phyloP scores from a whole-genome alignment of 1,140 invertebrate genomes.

The Microplitis demolitor region DNA sequence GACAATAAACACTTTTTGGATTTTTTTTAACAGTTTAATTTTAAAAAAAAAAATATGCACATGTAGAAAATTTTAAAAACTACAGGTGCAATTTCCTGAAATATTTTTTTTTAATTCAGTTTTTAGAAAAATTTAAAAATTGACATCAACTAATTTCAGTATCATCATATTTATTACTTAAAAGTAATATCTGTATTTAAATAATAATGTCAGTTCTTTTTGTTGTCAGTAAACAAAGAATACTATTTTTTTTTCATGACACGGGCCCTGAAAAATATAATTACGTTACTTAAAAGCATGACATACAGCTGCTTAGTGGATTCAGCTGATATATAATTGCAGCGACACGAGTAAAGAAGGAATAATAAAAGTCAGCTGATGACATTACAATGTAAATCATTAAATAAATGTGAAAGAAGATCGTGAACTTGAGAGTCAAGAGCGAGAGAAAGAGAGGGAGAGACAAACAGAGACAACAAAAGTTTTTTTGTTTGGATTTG shows the following conservation, averaged over 20 bases:
- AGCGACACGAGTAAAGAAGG: no score
- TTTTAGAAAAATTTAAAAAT: no score
- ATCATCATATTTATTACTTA: no score
- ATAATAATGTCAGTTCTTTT: no score
- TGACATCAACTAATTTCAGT: no score
- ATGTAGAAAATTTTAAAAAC: no score
- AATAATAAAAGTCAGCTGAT: conserved; percentile 14
- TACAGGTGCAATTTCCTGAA: no score
- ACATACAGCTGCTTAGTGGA: conserved; percentile 7
- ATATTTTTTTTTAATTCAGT: no score
- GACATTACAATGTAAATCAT: conserved; percentile 1
- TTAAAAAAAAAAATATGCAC: no score
- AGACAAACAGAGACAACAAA: not conserved
- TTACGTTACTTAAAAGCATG: not conserved
- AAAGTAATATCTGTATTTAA: no score
- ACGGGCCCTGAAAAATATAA: not conserved
- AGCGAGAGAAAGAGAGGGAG: not conserved
- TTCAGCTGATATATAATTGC: not conserved
- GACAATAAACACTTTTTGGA: no score
- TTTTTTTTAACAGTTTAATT: no score
- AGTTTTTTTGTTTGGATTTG: not conserved
- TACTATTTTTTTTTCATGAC: not conserved
- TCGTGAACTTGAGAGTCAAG: not conserved
- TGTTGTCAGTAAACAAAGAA: not conserved
- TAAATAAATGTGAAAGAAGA: not conserved